Conservation (phyloP, 64 coral and sea anemone species). For the Platygyra sinensis region DNA sequence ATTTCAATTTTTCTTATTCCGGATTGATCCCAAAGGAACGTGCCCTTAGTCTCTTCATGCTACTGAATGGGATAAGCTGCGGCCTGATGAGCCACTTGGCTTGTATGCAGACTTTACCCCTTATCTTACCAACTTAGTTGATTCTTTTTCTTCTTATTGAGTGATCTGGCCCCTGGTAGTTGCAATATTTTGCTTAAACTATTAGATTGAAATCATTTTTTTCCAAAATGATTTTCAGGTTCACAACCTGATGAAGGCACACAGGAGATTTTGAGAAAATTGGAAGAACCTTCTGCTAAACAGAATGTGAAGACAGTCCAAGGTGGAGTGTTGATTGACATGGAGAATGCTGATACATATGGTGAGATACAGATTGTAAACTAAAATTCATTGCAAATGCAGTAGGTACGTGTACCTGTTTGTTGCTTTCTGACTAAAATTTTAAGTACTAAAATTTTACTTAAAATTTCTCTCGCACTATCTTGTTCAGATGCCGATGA, state of each 20-base stretch:
- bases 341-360: conserved; percentile 89
- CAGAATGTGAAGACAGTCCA: conserved; percentile 76
- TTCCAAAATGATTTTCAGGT: background rate
- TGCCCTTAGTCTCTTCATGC: no score
- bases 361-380: conserved; percentile 35
- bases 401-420: no score
- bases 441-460: no score
- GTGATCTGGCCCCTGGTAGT: background rate
- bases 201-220: background rate
- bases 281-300: conserved; percentile 84
- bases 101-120: no score
- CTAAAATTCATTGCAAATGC: no score
- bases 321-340: conserved; percentile 90
- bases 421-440: no score
- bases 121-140: no score
- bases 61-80: no score
- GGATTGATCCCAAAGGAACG: no score
- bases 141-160: background rate
- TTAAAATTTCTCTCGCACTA: background rate
- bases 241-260: conserved; percentile 62
- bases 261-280: conserved; percentile 86
- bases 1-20: no score
- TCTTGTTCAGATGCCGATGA: conserved; percentile 69
- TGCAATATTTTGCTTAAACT: background rate
- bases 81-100: no score